Evolutionary conservation across 2,113 vertebrate species (phyloP), one percentile per base, ranked within the genome.

Genomic region (Theropithecus gelada): DNA sequence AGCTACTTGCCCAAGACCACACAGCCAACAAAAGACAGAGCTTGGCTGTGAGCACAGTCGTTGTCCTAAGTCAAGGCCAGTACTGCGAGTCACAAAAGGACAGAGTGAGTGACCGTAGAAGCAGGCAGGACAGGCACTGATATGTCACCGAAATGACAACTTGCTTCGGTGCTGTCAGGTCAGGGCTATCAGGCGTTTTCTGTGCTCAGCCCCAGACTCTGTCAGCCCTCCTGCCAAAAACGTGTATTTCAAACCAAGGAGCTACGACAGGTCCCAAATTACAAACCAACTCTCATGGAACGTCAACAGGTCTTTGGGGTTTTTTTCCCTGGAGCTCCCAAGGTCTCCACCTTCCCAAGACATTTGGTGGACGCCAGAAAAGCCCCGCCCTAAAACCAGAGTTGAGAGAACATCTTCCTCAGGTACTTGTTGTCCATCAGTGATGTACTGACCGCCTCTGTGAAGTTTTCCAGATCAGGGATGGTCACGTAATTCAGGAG

Each of bases 381-480:
- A 83, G n/a, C 72, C 50, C 43, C 1, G 6, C 55, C 8, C 8
- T 79, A 35, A 68, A 3, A 6, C 2, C 8, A 17, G 70, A 8
- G 0, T 4, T 1, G 1, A 9, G 4, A 55, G 6, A 0, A 5
- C 16, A 3, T 5, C 59, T 8, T 57, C 2, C 5, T 70, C 10
- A 0, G 7, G 17, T 0, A 5, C 1, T 6, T 11, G 2, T 3
- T 0, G 30, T 8, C 4, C 3, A 0, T 2, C 16, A 72, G 73
- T 0, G 22, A 30, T 4, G 1, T 17, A 9, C 6, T 22, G 93
- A 22, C 0, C 1, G 2, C 5, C 4, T 38, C 1, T 8, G 5
- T 25, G 81, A 98, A 98, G 57, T 3, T 13, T 73, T 96, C 90
- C 94, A 98, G 25, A 1, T 96, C 96, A 9, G 20, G 4, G 5